These are phyloP conservation scores for Lithodes maja DNA, from an alignment of 2,888 invertebrate species.

Conservation along the genomic window DNA sequence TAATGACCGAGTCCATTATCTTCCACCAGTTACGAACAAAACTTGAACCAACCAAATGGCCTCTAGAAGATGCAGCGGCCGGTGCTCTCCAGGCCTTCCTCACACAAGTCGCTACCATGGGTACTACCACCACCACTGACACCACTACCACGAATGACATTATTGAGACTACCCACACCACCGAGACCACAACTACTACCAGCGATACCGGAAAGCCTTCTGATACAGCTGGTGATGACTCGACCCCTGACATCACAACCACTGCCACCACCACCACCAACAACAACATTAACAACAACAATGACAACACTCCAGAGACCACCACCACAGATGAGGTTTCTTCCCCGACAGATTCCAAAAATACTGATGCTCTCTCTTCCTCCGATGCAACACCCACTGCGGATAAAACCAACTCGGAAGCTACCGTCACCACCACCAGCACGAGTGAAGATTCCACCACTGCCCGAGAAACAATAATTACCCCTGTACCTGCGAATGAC, in stretches of 20 bases:
- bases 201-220: not conserved
- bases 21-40: conserved; percentile 84
- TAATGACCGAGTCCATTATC: too few species aligned
- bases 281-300: not conserved
- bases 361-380: too few species aligned
- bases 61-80: conserved; percentile 74
- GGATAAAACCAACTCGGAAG: too few species aligned
- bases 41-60: conserved; percentile 91
- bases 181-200: conserved; percentile 72
- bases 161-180: not conserved
- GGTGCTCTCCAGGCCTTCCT: conserved; percentile 45
- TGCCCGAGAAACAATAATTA: too few species aligned
- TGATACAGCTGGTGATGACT: conserved; percentile 48
- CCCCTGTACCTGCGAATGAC: too few species aligned
- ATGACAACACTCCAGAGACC: conserved; percentile 2
- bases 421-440: too few species aligned
- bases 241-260: conserved; percentile 23
- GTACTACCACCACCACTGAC: not conserved
- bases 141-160: not conserved
- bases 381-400: not conserved
- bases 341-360: not conserved
- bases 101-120: not conserved
- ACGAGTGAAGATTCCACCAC: too few species aligned
- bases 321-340: conserved; percentile 4
- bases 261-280: conserved; percentile 18